Conservation (phyloP, 2,888 invertebrate species). For the Sylvicola cinctus region DNA sequence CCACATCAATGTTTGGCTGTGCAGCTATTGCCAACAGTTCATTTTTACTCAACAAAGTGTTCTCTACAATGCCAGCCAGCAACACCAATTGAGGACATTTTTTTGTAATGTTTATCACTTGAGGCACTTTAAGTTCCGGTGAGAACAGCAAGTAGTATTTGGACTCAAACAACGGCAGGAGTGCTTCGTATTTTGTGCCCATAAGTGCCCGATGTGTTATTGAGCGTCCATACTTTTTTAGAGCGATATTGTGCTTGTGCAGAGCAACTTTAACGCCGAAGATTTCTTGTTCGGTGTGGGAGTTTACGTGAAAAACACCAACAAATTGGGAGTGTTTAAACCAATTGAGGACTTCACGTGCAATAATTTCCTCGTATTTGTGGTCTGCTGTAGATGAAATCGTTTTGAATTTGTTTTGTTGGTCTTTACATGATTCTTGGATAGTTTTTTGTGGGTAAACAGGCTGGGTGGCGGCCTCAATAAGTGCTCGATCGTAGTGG, state of each 20-base stretch:
- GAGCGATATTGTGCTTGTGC: constrained; percentile 43
- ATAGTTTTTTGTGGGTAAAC: constrained; percentile 31
- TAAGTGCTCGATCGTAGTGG: constrained; percentile 44
- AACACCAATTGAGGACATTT: constrained; percentile 50
- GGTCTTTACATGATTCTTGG: constrained; percentile 30
- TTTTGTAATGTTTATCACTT: constrained; percentile 41
- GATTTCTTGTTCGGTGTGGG: constrained; percentile 40
- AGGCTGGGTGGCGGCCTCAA: constrained; percentile 44
- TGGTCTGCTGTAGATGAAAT: constrained; percentile 29
- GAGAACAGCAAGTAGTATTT: constrained; percentile 49
- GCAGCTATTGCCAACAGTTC: constrained; percentile 44
- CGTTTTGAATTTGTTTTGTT: constrained; percentile 9
- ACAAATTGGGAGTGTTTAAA: constrained; percentile 50
- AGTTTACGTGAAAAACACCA: constrained; percentile 49
- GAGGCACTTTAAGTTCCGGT: constrained; percentile 35
- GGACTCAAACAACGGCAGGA: constrained; percentile 40
- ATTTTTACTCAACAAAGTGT: constrained; percentile 41
- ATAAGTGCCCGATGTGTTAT: constrained; percentile 43
- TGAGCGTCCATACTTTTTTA: constrained; percentile 41
- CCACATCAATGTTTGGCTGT: constrained; percentile 40
- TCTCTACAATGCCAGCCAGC: constrained; percentile 58
- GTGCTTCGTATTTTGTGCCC: constrained; percentile 44
- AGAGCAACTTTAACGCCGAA: constrained; percentile 40
- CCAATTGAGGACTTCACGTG: constrained; percentile 47
- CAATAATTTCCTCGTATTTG: constrained; percentile 51